Evolutionary conservation across 2,797 vertebrate genomes (phyloP), one percentile per base, ranked within the genome.

Genomic region (Mormyrus hasselquistii): DNA sequence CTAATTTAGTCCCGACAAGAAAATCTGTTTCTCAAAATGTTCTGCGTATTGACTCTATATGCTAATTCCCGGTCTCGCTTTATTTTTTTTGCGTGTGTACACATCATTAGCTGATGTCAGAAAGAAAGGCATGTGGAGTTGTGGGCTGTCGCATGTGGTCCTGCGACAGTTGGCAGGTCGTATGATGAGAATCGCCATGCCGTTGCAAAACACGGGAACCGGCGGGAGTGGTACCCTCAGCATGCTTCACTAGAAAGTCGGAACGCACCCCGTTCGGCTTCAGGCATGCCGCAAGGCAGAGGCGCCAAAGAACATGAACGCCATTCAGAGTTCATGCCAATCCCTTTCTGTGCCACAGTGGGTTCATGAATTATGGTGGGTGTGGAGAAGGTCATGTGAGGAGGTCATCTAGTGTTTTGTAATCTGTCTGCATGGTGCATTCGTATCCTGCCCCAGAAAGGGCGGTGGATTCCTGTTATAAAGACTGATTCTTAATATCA

Each of bases 341-440:
- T 16, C 65, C 12, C 29, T 34, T 16, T 73, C 12, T 73, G 10
- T 34, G 65, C 65, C 29, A 38, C 29, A 38, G 65, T 14, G 29
- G 65, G 29, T 38, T 12, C 76, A 83, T 44, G 44, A 83, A 19
- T 44, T 89, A 79, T 62, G 83, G 85, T 52, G 47, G 34, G 86
- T 88, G 83, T 83, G 76, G 53, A 88, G 79, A 91, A 92, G 89
- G 90, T 91, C 90, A 91, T 90, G 87, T 91, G 89, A 90, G 91
- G 90, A 89, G 69, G 83, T 3, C 47, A 29, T n/a, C 44, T 49
- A 22, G 41, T 53, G 69, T 88, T 49, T 90, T 91, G 91, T 90
- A 89, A 90, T 88, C 87, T 25, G 47, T 50, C 50, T 85, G 9
- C 52, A 84, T 62, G 53, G 52, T 89, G 76, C 14, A 22, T 55